These are phyloP conservation scores for Casuarius casuarius DNA, from an alignment of 2,113 vertebrate genomes.

Conservation along the genomic window DNA sequence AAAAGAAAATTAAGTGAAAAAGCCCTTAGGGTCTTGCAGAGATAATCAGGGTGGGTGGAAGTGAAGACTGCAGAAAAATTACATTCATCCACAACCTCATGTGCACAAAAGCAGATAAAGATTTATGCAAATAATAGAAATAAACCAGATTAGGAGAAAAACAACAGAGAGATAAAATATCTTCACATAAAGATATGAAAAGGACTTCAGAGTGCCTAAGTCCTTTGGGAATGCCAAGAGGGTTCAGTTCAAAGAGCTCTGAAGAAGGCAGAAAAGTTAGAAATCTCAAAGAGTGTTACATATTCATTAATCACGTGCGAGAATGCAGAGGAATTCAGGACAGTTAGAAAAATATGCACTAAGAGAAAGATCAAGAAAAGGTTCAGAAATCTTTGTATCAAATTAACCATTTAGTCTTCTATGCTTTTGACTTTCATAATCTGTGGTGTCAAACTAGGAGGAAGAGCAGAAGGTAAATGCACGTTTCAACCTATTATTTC, in stretches of 20 bases:
- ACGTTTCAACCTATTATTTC: neutral
- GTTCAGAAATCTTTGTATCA: neutral
- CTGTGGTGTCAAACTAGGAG: neutral
- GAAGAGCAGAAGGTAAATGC: neutral
- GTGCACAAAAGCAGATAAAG: neutral
- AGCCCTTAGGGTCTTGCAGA: neutral
- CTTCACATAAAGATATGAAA: neutral
- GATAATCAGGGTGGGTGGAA: neutral
- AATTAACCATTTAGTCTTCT: neutral
- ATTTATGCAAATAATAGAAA: neutral
- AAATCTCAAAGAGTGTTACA: neutral
- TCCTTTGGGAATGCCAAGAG: neutral
- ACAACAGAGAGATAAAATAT: constrained; percentile 1
- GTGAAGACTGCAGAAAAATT: neutral
- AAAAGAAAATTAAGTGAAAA: neutral
- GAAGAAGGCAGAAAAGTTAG: neutral
- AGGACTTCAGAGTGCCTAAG: neutral
- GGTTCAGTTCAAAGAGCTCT: neutral
- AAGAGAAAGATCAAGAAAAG: neutral
- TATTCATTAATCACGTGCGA: neutral
- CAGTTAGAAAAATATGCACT: fast-evolving
- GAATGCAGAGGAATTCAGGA: fast-evolving
- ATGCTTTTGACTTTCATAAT: neutral
- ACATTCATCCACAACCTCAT: neutral
- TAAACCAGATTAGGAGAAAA: neutral